Evolutionary conservation across 2,113 vertebrate species (phyloP), one percentile per base, ranked within the genome.

Genomic region (Cardinalis cardinalis): DNA sequence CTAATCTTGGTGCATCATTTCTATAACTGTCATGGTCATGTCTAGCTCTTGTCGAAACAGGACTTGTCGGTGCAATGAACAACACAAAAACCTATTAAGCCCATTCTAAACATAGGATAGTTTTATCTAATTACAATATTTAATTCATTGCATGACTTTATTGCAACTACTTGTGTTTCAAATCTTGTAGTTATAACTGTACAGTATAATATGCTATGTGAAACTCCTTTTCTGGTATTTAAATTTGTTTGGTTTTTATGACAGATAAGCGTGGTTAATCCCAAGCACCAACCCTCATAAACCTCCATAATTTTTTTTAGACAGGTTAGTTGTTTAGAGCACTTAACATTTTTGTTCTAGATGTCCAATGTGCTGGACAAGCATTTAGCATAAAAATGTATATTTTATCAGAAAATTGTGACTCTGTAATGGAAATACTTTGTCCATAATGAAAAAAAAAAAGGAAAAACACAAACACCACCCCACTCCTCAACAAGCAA

Each of bases 401-500:
- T 12, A 28, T 63, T 66, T 72, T 69, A 36, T 76, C 18, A 56
- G 31, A 56, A 60, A 84, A 48, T 18, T 41, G 9, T 80, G 34
- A 20, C 40, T 53, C 3, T 44, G 5, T 41, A 49, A 41, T 7
- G 8, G 34, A 82, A 75, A 52, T 31, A 51, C 3, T 48, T 38
- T 1, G 4, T 53, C 41, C 71, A 34, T 59, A 9, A 40, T 20
- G 7, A 53, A 66, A 71, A 46, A 6, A 76, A 58, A 26, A 21
- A 12, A 2, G 21, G 29, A 4, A 23, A 46, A 20, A 18, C 14
- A 43, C 8, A 26, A 53, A 31, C 11, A 38, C n/a, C n/a, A 14
- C 3, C 14, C 2, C 2, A 6, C 5, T 8, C 14, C 8, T 3
- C 16, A 34, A 38, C 14, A 36, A n/a, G 12, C 2, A 34, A 59